phyloP scores from a whole-genome alignment of 2,797 vertebrate species.

The Sciaenops ocellatus region DNA sequence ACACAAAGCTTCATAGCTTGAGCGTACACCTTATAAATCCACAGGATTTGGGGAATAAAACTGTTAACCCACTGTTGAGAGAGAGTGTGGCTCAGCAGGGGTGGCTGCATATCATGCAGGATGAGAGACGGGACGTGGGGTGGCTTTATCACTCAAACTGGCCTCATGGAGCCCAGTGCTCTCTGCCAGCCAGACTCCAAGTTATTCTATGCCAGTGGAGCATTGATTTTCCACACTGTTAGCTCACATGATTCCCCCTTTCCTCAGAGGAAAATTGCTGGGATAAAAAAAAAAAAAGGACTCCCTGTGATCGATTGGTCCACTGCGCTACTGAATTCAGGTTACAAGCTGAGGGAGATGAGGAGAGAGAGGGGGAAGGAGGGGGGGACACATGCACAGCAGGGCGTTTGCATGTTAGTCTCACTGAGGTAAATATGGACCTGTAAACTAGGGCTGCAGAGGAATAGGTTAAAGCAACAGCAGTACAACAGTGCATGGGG shows the following conservation, averaged over 20 bases:
- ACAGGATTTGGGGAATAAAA: slow-evolving; percentile 74
- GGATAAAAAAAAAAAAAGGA: slow-evolving; percentile 79
- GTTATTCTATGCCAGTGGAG: slow-evolving; percentile 84
- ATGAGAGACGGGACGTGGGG: slow-evolving; percentile 72
- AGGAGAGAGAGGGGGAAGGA: slow-evolving; percentile 46
- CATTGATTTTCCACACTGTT: slow-evolving; percentile 87
- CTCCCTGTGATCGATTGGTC: slow-evolving; percentile 84
- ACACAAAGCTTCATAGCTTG: slow-evolving; percentile 43
- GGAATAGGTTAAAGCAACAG: slow-evolving; percentile 21
- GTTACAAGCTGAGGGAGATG: slow-evolving; percentile 81
- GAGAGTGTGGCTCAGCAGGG: slow-evolving; percentile 64
- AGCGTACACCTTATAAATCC: slow-evolving; percentile 60
- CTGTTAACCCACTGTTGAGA: slow-evolving; percentile 76
- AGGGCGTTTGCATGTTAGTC: slow-evolving; percentile 57
- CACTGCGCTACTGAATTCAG: slow-evolving; percentile 82
- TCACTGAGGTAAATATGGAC: slow-evolving; percentile 63
- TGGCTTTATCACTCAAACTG: slow-evolving; percentile 80
- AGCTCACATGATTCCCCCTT: slow-evolving; percentile 85
- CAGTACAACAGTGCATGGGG: neutral
- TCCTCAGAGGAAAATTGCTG: slow-evolving; percentile 84
- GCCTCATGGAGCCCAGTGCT: slow-evolving; percentile 73
- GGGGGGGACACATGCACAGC: slow-evolving; percentile 48
- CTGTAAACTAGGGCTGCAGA: slow-evolving; percentile 51
- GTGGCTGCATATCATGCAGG: slow-evolving; percentile 67
- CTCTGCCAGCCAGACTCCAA: slow-evolving; percentile 79